Conservation (phyloP, 1,140 invertebrate genomes). For the Rhynchophorus ferrugineus region DNA sequence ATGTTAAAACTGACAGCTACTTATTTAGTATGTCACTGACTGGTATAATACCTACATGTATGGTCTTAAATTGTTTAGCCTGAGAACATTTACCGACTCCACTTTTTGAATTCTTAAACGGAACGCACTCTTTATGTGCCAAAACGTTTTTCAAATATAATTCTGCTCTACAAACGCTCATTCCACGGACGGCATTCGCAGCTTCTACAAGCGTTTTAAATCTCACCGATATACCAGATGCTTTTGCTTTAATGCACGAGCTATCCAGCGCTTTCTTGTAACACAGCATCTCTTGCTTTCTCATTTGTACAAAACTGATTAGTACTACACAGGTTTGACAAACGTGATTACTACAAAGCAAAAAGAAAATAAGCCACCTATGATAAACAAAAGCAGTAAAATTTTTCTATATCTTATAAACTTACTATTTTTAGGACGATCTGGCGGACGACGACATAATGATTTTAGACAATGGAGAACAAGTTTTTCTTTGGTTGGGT, state of each 20-base stretch:
- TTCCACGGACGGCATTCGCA: conserved; percentile 22
- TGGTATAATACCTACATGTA: conserved; percentile 25
- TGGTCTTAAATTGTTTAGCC: conserved; percentile 30
- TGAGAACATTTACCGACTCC: conserved; percentile 32
- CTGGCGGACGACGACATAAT: conserved; percentile 99
- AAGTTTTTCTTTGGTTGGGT: conserved; percentile 97
- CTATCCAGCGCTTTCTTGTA: conserved; percentile 4
- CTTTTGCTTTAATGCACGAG: conserved; percentile 22
- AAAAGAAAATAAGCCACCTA: too few species aligned
- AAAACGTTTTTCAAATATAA: conserved; percentile 30
- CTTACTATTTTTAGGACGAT: conserved; percentile 69
- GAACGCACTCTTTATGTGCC: conserved; percentile 29
- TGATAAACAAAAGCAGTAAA: too few species aligned
- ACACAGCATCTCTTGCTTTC: too few species aligned
- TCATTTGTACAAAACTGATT: too few species aligned
- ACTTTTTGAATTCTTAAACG: conserved; percentile 29
- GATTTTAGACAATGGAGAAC: conserved; percentile 97
- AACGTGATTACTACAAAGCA: too few species aligned
- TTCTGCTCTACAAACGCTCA: conserved; percentile 26
- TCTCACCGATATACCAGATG: conserved; percentile 21
- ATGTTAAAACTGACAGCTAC: too few species aligned
- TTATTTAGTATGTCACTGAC: too few species aligned
- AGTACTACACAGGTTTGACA: too few species aligned
- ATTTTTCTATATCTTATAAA: too few species aligned
- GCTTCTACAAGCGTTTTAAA: conserved; percentile 29